Conservation (phyloP, 2,797 vertebrate genomes). For the Argentina silus region DNA sequence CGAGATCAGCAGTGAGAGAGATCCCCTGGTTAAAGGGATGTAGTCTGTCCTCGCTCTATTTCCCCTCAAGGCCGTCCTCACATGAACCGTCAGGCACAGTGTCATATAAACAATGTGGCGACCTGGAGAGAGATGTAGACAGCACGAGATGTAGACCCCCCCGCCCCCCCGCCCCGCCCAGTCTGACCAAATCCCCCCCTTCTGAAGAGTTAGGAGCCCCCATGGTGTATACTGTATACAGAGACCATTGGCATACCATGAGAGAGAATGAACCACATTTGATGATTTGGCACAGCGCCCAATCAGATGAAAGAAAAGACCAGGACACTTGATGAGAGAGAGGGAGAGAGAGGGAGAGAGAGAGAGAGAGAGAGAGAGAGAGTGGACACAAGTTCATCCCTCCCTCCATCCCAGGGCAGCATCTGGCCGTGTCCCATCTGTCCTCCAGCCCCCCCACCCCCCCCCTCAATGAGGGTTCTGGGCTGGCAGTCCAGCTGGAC, state of each 20-base stretch:
- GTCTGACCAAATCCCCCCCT: no score
- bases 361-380: no score
- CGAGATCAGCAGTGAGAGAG: conserved; percentile 36
- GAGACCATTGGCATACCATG: neutral
- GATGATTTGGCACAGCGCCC: neutral
- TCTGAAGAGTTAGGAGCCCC: neutral
- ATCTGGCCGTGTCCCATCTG: conserved; percentile 14
- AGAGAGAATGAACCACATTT: neutral
- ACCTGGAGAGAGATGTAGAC: neutral
- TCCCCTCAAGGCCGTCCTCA: conserved; percentile 14
- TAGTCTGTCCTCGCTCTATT: conserved; percentile 39
- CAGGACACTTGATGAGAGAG: neutral
- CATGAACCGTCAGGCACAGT: neutral
- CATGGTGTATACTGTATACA: neutral
- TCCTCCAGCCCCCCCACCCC: neutral
- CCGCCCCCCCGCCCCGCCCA: no score
- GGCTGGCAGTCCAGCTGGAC: conserved; percentile 21
- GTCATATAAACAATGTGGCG: neutral
- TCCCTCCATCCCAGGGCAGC: neutral
- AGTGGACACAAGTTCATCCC: neutral
- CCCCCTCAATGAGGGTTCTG: no score
- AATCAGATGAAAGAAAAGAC: neutral
- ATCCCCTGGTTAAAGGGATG: conserved; percentile 15
- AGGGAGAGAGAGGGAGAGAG: neutral
- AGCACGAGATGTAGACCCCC: no score